A percentile compares a stretch with the other conserved stretches of the same genome.
These are phyloP conservation scores for Vidua macroura DNA, from an alignment of 2,113 vertebrate species.

Conservation along the genomic window DNA sequence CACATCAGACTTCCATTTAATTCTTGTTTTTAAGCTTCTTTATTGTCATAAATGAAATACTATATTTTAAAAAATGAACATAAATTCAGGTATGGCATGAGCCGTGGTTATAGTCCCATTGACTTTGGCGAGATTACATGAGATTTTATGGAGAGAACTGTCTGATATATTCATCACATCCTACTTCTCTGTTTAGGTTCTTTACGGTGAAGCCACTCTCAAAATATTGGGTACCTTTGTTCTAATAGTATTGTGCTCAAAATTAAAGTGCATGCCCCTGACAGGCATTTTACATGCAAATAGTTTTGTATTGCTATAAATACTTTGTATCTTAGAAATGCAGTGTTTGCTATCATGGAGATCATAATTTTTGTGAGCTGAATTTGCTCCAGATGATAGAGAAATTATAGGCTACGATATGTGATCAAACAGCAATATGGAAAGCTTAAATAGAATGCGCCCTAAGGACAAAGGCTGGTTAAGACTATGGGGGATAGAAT, in stretches of 20 bases:
- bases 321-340: slow-evolving; percentile 71
- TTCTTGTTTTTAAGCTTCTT: not conserved
- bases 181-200: not conserved
- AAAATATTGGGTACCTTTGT: not conserved
- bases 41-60: not conserved
- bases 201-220: not conserved
- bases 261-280: slow-evolving; percentile 28
- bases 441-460: slow-evolving; percentile 75
- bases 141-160: not conserved
- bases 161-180: not conserved
- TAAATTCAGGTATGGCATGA: not conserved
- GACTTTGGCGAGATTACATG: not conserved
- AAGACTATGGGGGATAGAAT: slow-evolving; percentile 80
- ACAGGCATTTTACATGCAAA: slow-evolving; percentile 65
- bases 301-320: slow-evolving; percentile 64
- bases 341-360: slow-evolving; percentile 62
- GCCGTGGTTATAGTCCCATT: not conserved
- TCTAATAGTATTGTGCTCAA: not conserved
- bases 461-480: slow-evolving; percentile 78
- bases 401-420: slow-evolving; percentile 76
- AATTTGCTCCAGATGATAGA: slow-evolving; percentile 72
- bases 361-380: slow-evolving; percentile 70
- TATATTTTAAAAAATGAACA: not conserved
- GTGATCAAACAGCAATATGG: slow-evolving; percentile 75
- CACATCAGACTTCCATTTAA: not conserved